These are phyloP conservation scores for Recurvirostra avosetta DNA, from an alignment of 2,113 vertebrate genomes.

Conservation along the genomic window DNA sequence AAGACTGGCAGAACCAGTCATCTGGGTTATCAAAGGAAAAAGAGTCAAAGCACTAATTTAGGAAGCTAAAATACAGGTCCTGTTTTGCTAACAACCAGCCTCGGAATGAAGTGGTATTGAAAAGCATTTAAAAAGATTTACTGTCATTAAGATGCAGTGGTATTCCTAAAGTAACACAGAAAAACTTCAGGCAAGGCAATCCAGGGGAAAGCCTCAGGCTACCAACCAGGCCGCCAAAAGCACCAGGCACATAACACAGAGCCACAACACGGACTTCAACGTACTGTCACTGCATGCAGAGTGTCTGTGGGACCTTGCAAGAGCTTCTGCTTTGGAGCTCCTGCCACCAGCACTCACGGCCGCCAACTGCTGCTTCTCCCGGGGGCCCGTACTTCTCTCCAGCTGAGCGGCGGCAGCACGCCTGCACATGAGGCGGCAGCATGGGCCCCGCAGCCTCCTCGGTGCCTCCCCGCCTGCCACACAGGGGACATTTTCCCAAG, in stretches of 20 bases:
- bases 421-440: fast-evolving
- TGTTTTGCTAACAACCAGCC: not conserved
- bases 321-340: too few relatives aligned
- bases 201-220: not conserved
- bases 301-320: not conserved
- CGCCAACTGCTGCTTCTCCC: not conserved
- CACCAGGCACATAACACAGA: fast-evolving
- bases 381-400: not conserved
- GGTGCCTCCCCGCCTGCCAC: not conserved
- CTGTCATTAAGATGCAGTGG: not conserved
- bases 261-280: not conserved
- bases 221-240: not conserved
- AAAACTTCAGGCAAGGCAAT: not conserved
- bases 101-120: not conserved
- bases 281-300: fast-evolving
- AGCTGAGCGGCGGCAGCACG: not conserved
- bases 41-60: not conserved
- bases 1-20: not conserved
- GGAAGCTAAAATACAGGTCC: not conserved
- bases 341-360: not conserved
- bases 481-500: fast-evolving
- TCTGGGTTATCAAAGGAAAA: not conserved
- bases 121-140: not conserved
- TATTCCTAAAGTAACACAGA: not conserved
- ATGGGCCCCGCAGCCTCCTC: not conserved